A percentile compares a stretch with the other conserved stretches of the same genome.
Evolutionary conservation across 2,113 vertebrate genomes (phyloP).

Genomic region (Physeter macrocephalus): DNA sequence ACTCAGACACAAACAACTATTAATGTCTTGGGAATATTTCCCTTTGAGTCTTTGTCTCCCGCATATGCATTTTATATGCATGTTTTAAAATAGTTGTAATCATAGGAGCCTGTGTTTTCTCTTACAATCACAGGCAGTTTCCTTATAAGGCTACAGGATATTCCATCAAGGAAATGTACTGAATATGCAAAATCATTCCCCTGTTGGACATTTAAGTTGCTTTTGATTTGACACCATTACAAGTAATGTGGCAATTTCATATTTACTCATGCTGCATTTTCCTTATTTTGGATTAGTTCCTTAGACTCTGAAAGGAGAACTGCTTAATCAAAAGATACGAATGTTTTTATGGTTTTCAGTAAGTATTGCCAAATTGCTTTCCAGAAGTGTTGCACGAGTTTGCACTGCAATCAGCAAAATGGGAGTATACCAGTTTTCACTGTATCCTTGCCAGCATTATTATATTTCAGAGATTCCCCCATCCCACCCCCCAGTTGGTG

Average conservation of each 20-base stretch:
- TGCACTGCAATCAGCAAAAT: neutral
- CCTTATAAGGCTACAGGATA: neutral
- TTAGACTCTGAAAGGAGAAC: conserved; percentile 4
- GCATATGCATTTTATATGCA: neutral
- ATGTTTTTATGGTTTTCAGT: conserved; percentile 3
- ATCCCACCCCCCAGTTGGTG: neutral
- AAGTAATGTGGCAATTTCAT: neutral
- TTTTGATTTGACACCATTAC: neutral
- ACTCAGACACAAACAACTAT: neutral
- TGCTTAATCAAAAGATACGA: neutral
- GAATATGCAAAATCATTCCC: neutral
- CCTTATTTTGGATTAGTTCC: neutral
- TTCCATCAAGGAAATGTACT: neutral
- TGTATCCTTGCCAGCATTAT: neutral
- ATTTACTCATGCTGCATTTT: neutral
- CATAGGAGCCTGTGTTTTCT: neutral
- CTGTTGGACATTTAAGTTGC: neutral
- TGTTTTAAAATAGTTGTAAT: neutral
- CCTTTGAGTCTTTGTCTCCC: neutral
- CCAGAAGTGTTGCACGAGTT: neutral
- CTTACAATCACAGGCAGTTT: neutral
- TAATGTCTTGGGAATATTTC: neutral
- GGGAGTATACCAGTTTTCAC: neutral
- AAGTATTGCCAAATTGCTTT: neutral
- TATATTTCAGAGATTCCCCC: neutral